Conservation (phyloP, 2,797 vertebrate species). For the Melopsittacus undulatus region DNA sequence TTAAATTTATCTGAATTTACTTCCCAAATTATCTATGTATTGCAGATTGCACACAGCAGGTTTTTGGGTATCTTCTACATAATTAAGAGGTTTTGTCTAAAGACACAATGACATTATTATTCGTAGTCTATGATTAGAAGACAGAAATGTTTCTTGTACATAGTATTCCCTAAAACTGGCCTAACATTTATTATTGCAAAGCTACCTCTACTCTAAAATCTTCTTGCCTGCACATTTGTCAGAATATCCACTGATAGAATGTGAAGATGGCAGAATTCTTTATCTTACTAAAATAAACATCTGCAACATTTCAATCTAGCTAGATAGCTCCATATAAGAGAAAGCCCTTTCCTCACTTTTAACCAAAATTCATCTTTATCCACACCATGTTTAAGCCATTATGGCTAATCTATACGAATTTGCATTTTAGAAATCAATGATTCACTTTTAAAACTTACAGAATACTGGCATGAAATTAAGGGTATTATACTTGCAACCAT, state of each 20-base stretch:
- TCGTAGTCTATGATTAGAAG: not conserved
- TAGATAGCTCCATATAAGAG: not conserved
- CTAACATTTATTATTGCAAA: not conserved
- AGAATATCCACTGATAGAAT: not conserved
- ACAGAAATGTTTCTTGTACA: not conserved
- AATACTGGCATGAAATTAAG: not conserved
- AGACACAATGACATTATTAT: not conserved
- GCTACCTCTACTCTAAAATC: not conserved
- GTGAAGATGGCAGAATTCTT: not conserved
- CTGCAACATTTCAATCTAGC: not conserved
- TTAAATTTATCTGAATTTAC: not conserved
- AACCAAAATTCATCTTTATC: not conserved
- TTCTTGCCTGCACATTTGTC: not conserved
- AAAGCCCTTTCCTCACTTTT: not conserved
- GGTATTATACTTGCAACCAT: not conserved
- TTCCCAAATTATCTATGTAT: not conserved
- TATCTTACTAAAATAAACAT: not conserved
- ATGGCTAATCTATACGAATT: not conserved
- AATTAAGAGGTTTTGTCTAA: not conserved
- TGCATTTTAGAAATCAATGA: not conserved
- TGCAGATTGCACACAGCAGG: not conserved
- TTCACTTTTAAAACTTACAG: not conserved
- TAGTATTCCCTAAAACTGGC: not conserved
- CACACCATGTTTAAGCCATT: not conserved
- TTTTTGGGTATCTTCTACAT: not conserved